phyloP scores from a whole-genome alignment of 2,113 vertebrate genomes.

The Coptodon rendalli region DNA sequence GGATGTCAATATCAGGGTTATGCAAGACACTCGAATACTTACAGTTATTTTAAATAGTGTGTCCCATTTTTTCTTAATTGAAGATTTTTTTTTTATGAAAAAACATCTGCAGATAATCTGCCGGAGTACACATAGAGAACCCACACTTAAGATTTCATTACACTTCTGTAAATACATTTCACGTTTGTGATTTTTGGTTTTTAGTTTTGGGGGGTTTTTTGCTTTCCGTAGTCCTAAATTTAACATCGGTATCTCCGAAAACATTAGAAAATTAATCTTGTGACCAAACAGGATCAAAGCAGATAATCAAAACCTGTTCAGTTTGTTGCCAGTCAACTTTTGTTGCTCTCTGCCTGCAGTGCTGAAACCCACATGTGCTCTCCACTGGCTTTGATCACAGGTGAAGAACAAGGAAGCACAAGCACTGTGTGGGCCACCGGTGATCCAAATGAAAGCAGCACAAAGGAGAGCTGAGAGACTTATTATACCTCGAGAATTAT shows the following conservation, averaged over 20 bases:
- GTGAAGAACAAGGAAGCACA: neutral
- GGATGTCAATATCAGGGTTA: neutral
- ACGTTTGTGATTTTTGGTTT: neutral
- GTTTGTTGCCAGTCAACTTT: neutral
- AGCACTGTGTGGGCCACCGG: constrained; percentile 15
- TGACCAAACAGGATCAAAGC: neutral
- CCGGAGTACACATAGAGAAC: neutral
- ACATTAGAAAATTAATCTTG: neutral
- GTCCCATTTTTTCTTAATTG: neutral
- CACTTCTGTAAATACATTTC: neutral
- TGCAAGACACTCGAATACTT: neutral
- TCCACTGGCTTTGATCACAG: constrained; percentile 29
- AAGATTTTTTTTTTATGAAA: neutral
- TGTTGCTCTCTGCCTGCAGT: neutral
- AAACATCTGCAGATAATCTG: neutral
- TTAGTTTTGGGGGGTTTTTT: neutral
- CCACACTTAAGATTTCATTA: neutral
- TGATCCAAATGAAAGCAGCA: neutral
- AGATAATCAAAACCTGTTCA: neutral
- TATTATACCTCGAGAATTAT: neutral
- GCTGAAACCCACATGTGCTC: constrained; percentile 16
- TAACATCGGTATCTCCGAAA: neutral
- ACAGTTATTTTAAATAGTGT: neutral
- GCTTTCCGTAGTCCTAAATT: neutral
- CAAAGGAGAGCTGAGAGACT: constrained; percentile 1